A percentile compares a stretch with the other conserved stretches of the same genome.
These are phyloP conservation scores for Drosophila mayri DNA, from an alignment of 1,140 invertebrate species.

Conservation along the genomic window DNA sequence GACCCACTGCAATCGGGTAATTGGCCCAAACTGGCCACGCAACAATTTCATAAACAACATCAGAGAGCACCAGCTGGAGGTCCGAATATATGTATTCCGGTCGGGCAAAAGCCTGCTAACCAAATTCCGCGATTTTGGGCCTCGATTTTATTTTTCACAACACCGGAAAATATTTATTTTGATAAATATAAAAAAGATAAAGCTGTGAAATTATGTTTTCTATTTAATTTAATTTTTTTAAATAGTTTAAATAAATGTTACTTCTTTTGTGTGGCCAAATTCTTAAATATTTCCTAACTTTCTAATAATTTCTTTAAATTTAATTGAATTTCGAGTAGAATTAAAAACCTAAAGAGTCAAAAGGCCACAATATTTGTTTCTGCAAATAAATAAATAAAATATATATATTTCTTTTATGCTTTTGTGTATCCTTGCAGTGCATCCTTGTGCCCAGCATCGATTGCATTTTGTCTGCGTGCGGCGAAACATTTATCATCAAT, in stretches of 20 bases:
- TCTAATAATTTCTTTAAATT: not conserved
- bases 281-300: not conserved
- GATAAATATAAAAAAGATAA: fast-evolving
- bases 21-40: slow-evolving; percentile 34
- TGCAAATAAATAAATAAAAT: not conserved
- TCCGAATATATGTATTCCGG: slow-evolving; percentile 4
- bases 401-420: too few relatives aligned
- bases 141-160: slow-evolving; percentile 2
- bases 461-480: slow-evolving; percentile 42
- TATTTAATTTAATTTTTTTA: fast-evolving
- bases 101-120: slow-evolving; percentile 8
- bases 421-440: not conserved
- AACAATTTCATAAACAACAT: slow-evolving; percentile 44
- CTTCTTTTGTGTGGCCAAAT: not conserved
- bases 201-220: fast-evolving
- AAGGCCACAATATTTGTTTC: too few relatives aligned
- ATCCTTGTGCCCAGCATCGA: slow-evolving; percentile 18
- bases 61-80: slow-evolving; percentile 30
- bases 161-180: not conserved
- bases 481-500: slow-evolving; percentile 65
- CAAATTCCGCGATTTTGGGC: slow-evolving; percentile 13
- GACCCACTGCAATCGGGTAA: slow-evolving; percentile 30
- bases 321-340: not conserved
- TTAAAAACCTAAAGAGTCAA: not conserved
- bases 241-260: not conserved